Evolutionary conservation across 2,797 vertebrate genomes (phyloP).

Genomic region (Heteromormyrus szaboi): DNA sequence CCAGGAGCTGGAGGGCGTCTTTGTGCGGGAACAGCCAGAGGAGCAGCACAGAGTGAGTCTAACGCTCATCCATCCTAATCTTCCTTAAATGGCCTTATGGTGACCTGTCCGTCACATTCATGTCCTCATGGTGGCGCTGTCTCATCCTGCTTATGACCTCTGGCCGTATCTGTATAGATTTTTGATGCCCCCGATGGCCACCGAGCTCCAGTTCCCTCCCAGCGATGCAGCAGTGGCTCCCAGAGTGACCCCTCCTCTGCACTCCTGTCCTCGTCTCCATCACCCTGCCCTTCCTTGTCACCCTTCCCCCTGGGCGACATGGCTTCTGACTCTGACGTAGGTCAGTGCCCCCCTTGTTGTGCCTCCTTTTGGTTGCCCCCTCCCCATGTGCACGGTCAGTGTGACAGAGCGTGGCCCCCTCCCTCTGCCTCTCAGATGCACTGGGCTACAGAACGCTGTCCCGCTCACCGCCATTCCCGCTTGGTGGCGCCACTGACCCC

Average conservation of each 20-base stretch:
- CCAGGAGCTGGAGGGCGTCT: slow-evolving; percentile 82
- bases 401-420: not conserved
- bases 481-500: slow-evolving; percentile 28
- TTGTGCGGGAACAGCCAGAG: slow-evolving; percentile 71
- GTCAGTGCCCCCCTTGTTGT: slow-evolving; percentile 32
- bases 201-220: slow-evolving; percentile 72
- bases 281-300: slow-evolving; percentile 43
- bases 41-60: slow-evolving; percentile 68
- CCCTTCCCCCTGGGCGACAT: slow-evolving; percentile 44
- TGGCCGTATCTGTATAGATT: slow-evolving; percentile 49
- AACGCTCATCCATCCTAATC: not conserved
- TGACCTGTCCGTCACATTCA: not conserved
- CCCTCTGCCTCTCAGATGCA: slow-evolving; percentile 14
- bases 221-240: slow-evolving; percentile 57
- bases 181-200: slow-evolving; percentile 82
- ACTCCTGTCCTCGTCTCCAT: slow-evolving; percentile 44
- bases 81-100: not conserved
- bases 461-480: not conserved
- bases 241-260: slow-evolving; percentile 51
- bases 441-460: not conserved
- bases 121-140: not conserved
- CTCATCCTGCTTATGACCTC: not conserved
- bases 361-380: not conserved
- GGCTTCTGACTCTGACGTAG: slow-evolving; percentile 39
- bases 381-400: not conserved